phyloP scores from a whole-genome alignment of 2,888 invertebrate species.

The Amphimallon solstitiale region DNA sequence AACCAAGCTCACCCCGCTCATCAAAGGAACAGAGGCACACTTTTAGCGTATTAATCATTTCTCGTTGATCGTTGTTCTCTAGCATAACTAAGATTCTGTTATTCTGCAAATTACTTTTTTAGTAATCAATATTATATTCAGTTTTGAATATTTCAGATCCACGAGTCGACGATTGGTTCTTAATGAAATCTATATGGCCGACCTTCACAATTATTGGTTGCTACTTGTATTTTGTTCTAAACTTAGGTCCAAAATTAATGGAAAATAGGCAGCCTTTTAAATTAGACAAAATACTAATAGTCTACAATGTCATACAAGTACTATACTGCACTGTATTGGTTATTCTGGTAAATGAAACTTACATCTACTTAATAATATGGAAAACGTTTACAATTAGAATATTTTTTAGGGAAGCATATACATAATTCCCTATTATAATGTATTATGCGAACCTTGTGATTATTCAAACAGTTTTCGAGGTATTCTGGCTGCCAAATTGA shows the following conservation, averaged over 20 bases:
- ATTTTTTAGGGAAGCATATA: constrained; percentile 3
- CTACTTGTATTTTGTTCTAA: constrained; percentile 66
- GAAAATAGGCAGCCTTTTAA: constrained; percentile 68
- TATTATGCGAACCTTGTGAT: constrained; percentile 76
- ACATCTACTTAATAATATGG: no score
- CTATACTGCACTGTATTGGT: constrained; percentile 78
- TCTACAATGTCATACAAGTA: constrained; percentile 88
- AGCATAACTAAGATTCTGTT: no score
- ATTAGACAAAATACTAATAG: constrained; percentile 73
- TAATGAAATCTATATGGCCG: constrained; percentile 73
- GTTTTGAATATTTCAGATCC: constrained; percentile 71
- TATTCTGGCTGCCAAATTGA: constrained; percentile 67
- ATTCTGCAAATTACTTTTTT: no score
- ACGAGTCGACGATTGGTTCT: constrained; percentile 64
- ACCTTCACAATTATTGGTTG: constrained; percentile 70
- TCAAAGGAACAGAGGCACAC: no score
- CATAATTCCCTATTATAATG: constrained; percentile 41
- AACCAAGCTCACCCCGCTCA: no score
- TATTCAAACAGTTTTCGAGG: constrained; percentile 71
- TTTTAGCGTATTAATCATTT: no score
- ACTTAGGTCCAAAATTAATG: constrained; percentile 73
- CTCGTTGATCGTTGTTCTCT: no score
- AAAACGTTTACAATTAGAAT: no score
- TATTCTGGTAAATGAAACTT: constrained; percentile 24
- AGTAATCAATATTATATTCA: no score